phyloP scores from a whole-genome alignment of 2,113 vertebrate species.

The Calidris pygmaea region DNA sequence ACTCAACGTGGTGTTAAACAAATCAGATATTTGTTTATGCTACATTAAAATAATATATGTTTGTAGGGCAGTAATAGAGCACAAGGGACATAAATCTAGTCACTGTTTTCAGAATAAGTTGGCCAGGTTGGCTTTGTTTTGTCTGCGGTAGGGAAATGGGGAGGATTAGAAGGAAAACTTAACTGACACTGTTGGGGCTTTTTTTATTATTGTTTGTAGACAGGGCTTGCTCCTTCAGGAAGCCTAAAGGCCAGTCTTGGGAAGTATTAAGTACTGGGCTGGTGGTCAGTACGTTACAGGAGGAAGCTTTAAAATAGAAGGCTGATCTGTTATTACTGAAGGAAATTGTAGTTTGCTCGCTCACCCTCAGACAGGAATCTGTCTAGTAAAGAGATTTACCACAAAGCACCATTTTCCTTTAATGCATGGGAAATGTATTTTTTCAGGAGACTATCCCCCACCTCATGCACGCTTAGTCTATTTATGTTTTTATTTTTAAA shows the following conservation, averaged over 20 bases:
- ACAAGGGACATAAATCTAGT: not conserved
- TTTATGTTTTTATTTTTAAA: not conserved
- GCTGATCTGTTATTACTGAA: not conserved
- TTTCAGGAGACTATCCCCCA: not conserved
- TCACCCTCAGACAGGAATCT: not conserved
- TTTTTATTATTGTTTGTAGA: not conserved
- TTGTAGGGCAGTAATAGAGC: slow-evolving; percentile 5
- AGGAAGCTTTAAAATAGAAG: not conserved
- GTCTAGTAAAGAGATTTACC: not conserved
- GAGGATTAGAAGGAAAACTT: not conserved
- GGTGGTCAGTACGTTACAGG: not conserved
- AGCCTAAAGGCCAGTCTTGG: not conserved
- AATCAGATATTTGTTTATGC: slow-evolving; percentile 36
- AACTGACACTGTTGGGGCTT: not conserved
- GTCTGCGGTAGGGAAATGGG: not conserved
- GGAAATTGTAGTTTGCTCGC: not conserved
- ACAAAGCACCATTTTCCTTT: not conserved
- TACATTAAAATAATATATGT: slow-evolving; percentile 38
- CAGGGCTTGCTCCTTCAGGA: not conserved
- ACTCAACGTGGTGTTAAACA: slow-evolving; percentile 13
- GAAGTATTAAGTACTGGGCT: rapidly evolving
- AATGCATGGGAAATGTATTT: not conserved
- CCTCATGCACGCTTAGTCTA: rapidly evolving
- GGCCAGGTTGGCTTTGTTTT: not conserved
- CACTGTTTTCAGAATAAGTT: not conserved